Conservation (phyloP, 1,140 invertebrate genomes). For the Procambarus clarkii region DNA sequence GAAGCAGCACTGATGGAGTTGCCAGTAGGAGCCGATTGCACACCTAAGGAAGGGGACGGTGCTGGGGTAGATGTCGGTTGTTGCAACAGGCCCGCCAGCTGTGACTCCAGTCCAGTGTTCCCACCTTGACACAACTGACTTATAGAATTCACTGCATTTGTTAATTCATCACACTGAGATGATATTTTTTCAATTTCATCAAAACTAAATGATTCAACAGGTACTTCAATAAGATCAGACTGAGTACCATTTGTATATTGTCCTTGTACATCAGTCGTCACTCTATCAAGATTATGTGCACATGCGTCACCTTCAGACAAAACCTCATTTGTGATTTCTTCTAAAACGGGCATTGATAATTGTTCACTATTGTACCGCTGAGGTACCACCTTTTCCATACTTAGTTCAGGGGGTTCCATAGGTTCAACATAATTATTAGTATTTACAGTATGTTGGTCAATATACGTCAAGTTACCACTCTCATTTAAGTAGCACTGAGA, state of each 20-base stretch:
- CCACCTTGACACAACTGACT: slow-evolving; percentile 66
- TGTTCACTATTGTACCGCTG: slow-evolving; percentile 70
- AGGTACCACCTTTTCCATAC: slow-evolving; percentile 61
- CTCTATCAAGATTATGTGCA: slow-evolving; percentile 49
- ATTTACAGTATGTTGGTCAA: slow-evolving; percentile 58
- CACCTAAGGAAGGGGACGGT: slow-evolving; percentile 47
- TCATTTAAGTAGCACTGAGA: slow-evolving; percentile 70
- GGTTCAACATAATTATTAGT: slow-evolving; percentile 57
- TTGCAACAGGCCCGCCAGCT: slow-evolving; percentile 61
- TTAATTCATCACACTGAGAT: slow-evolving; percentile 71
- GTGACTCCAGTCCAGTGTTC: slow-evolving; percentile 66
- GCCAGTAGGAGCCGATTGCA: slow-evolving; percentile 11
- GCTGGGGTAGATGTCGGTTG: slow-evolving; percentile 57
- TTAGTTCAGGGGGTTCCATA: slow-evolving; percentile 60
- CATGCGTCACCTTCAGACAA: slow-evolving; percentile 58
- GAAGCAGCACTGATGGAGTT: slow-evolving; percentile 43
- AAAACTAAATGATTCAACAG: slow-evolving; percentile 68
- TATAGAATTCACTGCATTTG: slow-evolving; percentile 72
- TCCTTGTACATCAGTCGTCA: slow-evolving; percentile 48
- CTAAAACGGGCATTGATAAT: slow-evolving; percentile 71
- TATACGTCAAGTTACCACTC: slow-evolving; percentile 55
- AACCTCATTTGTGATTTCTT: slow-evolving; percentile 66
- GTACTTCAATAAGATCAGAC: slow-evolving; percentile 70
- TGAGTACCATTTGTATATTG: slow-evolving; percentile 65
- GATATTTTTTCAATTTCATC: slow-evolving; percentile 68